A percentile compares a stretch with the other conserved stretches of the same genome.
Evolutionary conservation across 2,888 invertebrate genomes (phyloP).

Genomic region (Salpingus planirostris): DNA sequence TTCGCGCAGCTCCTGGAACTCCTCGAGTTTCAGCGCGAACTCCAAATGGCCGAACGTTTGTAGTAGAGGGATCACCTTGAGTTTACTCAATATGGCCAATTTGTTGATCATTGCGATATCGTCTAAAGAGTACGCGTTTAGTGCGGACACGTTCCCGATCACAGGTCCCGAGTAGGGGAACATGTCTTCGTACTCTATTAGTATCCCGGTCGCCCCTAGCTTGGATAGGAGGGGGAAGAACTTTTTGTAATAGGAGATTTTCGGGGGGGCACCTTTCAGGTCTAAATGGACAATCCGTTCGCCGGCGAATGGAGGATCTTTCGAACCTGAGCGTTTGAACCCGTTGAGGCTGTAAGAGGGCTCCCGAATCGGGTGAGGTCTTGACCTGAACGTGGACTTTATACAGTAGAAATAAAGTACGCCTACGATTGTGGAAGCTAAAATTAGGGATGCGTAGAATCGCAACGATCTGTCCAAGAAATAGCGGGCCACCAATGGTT

Average conservation of each 20-base stretch:
- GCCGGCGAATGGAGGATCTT: constrained; percentile 16
- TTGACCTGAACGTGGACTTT: no score
- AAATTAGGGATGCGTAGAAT: no score
- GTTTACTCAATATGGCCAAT: constrained; percentile 48
- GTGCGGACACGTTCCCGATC: constrained; percentile 51
- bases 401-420: no score
- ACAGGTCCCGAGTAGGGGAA: constrained; percentile 64
- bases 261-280: constrained; percentile 61
- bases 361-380: no score
- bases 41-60: constrained; percentile 84
- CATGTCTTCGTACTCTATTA: constrained; percentile 84
- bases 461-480: no score
- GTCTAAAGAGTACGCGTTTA: constrained; percentile 53
- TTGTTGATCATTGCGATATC: constrained; percentile 45
- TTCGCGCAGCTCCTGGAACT: constrained; percentile 61
- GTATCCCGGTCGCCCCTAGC: constrained; percentile 65
- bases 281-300: constrained; percentile 58
- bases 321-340: no score
- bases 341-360: no score
- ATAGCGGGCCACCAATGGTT: no score
- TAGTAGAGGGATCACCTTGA: constrained; percentile 70
- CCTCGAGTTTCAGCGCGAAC: constrained; percentile 62
- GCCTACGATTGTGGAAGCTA: no score
- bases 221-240: constrained; percentile 53
- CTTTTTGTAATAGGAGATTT: constrained; percentile 50